Evolutionary conservation across 2,113 vertebrate genomes (phyloP).

Genomic region (Cynopterus brachyotis): DNA sequence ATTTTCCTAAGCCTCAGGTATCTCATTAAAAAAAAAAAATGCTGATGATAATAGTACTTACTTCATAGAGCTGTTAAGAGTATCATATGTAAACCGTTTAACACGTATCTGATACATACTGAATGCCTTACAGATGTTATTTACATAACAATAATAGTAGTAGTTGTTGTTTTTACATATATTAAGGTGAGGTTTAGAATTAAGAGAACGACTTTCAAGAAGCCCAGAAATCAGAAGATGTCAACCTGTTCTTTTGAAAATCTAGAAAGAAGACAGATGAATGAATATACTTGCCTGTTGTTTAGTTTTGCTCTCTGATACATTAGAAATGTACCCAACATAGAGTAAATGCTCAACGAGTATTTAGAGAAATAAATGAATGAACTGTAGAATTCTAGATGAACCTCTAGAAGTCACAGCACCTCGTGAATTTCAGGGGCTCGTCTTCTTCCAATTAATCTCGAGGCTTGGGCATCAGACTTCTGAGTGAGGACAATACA

Average conservation of each 20-base stretch:
- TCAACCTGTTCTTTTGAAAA: not conserved
- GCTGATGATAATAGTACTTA: not conserved
- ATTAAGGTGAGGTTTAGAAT: not conserved
- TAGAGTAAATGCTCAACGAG: not conserved
- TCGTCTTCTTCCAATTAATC: not conserved
- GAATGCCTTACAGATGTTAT: not conserved
- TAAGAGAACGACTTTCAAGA: conserved; percentile 13
- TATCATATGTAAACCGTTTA: not conserved
- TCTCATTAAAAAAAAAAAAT: not conserved
- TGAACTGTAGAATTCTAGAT: not conserved
- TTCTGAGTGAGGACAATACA: not conserved
- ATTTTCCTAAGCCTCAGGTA: not conserved
- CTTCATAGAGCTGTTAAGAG: not conserved
- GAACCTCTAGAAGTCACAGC: not conserved
- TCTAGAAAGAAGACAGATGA: not conserved
- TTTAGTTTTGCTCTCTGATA: not conserved
- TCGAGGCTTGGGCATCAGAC: not conserved
- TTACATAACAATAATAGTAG: not conserved
- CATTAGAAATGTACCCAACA: not conserved
- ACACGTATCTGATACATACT: not conserved
- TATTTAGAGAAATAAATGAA: conserved; percentile 10
- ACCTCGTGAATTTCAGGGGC: not conserved
- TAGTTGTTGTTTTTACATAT: not conserved
- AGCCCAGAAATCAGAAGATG: not conserved
- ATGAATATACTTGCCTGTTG: not conserved